These are phyloP conservation scores for Promerops cafer DNA, from an alignment of 2,113 vertebrate species.

Conservation along the genomic window DNA sequence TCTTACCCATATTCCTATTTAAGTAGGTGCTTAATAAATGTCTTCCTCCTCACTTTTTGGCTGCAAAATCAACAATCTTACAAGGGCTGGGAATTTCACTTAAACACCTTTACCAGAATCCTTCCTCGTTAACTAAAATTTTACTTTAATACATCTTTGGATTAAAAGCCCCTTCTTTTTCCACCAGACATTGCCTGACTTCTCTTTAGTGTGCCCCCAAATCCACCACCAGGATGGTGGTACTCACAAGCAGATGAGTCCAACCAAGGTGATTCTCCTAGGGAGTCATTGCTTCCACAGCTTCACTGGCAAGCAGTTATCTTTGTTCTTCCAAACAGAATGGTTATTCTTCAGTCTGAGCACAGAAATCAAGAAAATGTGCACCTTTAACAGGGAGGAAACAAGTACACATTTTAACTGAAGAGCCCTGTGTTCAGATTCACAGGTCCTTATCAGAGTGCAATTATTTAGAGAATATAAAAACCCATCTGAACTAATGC, in stretches of 20 bases:
- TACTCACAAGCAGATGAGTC: not conserved
- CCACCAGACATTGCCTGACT: not conserved
- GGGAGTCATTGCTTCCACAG: not conserved
- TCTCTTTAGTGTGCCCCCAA: not conserved
- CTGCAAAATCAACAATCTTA: not conserved
- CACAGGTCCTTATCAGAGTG: not conserved
- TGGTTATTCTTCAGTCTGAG: not conserved
- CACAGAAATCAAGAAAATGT: not conserved
- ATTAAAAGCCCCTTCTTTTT: not conserved
- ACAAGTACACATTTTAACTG: not conserved
- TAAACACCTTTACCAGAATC: not conserved
- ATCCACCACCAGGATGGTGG: not conserved
- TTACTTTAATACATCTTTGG: not conserved
- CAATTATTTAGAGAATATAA: not conserved
- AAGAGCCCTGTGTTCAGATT: accelerated
- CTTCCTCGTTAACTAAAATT: not conserved
- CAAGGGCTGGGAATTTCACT: not conserved
- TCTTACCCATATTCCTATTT: not conserved
- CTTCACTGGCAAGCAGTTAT: not conserved
- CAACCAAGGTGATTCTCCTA: not conserved
- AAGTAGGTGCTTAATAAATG: not conserved
- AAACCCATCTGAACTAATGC: not conserved
- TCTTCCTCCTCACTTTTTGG: not conserved
- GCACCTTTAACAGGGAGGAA: not conserved
- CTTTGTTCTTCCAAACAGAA: not conserved